Evolutionary conservation across 2,888 invertebrate genomes (phyloP).

Genomic region (Shargacucullia verbasci): DNA sequence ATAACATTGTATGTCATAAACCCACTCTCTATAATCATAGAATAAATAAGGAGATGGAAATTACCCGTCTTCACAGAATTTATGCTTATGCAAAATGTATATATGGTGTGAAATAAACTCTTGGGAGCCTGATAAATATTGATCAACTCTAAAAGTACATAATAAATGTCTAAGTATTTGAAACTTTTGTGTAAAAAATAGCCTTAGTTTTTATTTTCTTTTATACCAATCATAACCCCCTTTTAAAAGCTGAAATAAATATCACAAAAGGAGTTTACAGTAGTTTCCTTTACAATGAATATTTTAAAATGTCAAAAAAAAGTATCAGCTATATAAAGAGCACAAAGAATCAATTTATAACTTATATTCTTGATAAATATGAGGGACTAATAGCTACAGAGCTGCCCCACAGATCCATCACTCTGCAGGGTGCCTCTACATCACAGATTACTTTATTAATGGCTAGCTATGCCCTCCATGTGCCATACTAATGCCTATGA

Average conservation of each 20-base stretch:
- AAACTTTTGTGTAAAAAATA: conserved; percentile 74
- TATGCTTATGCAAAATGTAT: conserved; percentile 60
- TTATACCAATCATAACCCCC: conserved; percentile 79
- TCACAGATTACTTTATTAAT: too few relatives aligned
- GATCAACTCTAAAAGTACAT: conserved; percentile 72
- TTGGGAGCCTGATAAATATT: conserved; percentile 55
- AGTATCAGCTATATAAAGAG: too few relatives aligned
- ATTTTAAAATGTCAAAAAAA: too few relatives aligned
- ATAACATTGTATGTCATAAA: conserved; percentile 30
- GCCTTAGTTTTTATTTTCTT: conserved; percentile 75
- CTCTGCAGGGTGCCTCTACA: too few relatives aligned
- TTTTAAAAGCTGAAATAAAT: conserved; percentile 81
- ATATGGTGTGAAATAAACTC: conserved; percentile 51
- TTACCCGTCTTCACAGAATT: conserved; percentile 53
- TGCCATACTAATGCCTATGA: too few relatives aligned
- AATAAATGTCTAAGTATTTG: conserved; percentile 73
- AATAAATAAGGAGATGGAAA: conserved; percentile 34
- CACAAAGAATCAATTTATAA: too few relatives aligned
- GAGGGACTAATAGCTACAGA: too few relatives aligned
- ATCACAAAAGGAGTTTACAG: conserved; percentile 68
- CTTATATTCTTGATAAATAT: too few relatives aligned
- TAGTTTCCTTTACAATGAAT: conserved; percentile 40
- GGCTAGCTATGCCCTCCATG: too few relatives aligned
- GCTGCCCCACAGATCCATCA: too few relatives aligned
- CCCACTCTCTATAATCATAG: conserved; percentile 22